Conservation (phyloP, 2,888 invertebrate species). For the Xanthorhoe designata region DNA sequence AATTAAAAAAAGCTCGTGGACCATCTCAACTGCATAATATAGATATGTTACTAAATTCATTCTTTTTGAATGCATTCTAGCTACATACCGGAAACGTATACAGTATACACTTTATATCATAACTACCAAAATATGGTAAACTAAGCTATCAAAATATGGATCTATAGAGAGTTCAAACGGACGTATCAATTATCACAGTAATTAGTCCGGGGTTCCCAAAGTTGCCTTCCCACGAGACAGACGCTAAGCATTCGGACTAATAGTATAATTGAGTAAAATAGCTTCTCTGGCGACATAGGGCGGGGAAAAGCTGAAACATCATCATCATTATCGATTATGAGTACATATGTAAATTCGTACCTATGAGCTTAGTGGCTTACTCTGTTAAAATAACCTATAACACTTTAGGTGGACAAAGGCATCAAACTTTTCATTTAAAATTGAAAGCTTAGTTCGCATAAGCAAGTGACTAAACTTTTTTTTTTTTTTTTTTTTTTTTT, state of each 20-base stretch:
- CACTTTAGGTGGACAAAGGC: too few relatives aligned
- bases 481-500: too few relatives aligned
- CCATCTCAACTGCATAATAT: too few relatives aligned
- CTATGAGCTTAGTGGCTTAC: too few relatives aligned
- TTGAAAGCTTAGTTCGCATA: background rate
- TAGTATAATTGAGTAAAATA: conserved; percentile 37
- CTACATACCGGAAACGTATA: background rate
- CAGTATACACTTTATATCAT: conserved; percentile 15
- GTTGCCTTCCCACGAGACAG: conserved; percentile 42
- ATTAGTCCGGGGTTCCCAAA: conserved; percentile 35
- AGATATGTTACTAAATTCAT: too few relatives aligned
- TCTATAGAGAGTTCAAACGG: conserved; percentile 21
- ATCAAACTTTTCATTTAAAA: too few relatives aligned
- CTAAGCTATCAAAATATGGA: conserved; percentile 19
- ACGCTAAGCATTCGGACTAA: conserved; percentile 27
- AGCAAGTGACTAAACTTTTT: too few relatives aligned
- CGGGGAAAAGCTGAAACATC: conserved; percentile 13
- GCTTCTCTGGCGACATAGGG: conserved; percentile 28
- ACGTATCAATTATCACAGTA: conserved; percentile 49
- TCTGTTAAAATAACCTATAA: too few relatives aligned
- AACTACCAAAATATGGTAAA: background rate
- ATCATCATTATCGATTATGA: background rate
- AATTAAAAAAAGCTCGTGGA: too few relatives aligned
- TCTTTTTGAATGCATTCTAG: too few relatives aligned
- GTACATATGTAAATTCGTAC: too few relatives aligned